Evolutionary conservation across 2,888 invertebrate genomes (phyloP), one percentile per base, ranked within the genome.

Genomic region (Calameuta pallipes): DNA sequence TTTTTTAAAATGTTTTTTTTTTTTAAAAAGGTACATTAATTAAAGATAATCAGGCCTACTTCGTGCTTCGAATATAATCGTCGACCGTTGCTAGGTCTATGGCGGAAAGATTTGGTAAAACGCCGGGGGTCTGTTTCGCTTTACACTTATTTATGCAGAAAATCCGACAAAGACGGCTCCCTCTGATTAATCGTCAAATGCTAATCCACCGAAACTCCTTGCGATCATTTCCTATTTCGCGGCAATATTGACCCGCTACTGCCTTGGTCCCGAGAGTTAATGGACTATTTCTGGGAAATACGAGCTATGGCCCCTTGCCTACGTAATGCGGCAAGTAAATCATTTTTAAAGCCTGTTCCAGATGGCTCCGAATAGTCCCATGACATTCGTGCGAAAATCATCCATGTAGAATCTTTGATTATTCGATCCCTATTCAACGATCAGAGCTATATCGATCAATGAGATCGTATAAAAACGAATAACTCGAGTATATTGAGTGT

Each of bases 121-220:
- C 23, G 1, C 23, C n/a, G n/a, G n/a, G 56, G 56, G 9, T 56
- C 9, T 9, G 56, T 9, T 23, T 56, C 56, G 23, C 56, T 56
- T 15, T 56, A 56, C 56, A 56, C 9, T 56, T 56, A 23, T 56
- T 56, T 56, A 56, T 56, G 56, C 56, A 36, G 56, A 23, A 23
- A 23, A 0, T 9, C 56, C 56, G 56, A 56, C 56, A 56, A 23
- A 9, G 23, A 23, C 6, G 56, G 23, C 56, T 56, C 56, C 56
- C 9, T 30, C 77, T 77, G 74, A 77, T 77, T 77, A 74, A 77
- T 77, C 74, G 68, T 74, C 74, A 36, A 77, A 77, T 77, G 77
- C 77, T 77, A 77, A 77, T 77, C 74, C 74, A 12, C 74, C 74
- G 74, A 77, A 35, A 73, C 34, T 36, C 69, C 37, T 37, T 77